Evolutionary conservation across 2,797 vertebrate species (phyloP).

Genomic region (Mormyrus hasselquistii): DNA sequence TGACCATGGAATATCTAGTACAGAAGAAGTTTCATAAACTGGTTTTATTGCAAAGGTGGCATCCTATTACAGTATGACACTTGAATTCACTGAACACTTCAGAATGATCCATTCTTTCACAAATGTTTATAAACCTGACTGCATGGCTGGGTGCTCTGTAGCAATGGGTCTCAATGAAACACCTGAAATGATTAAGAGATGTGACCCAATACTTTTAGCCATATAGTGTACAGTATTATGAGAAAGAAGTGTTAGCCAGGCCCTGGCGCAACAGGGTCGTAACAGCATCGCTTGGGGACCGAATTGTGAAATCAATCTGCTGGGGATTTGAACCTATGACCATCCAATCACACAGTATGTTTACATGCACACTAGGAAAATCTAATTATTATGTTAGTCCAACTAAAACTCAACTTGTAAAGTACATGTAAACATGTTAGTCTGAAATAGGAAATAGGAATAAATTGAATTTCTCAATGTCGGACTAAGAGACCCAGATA

Average conservation of each 20-base stretch:
- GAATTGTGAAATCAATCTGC: not conserved
- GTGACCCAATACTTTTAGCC: not conserved
- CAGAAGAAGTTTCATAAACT: not conserved
- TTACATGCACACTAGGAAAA: too few relatives aligned
- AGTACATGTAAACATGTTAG: not conserved
- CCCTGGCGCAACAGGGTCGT: not conserved
- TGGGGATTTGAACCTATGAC: not conserved
- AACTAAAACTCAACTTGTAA: not conserved
- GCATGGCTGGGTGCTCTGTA: not conserved
- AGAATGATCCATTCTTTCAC: not conserved
- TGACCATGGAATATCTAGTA: not conserved
- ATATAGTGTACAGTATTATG: not conserved
- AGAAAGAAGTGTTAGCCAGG: not conserved
- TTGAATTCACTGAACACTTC: not conserved
- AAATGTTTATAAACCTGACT: not conserved
- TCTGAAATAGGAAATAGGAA: too few relatives aligned
- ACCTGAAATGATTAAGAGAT: not conserved
- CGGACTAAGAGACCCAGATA: not conserved
- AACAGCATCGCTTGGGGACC: not conserved
- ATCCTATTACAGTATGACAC: not conserved
- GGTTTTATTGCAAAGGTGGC: not conserved
- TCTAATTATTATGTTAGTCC: too few relatives aligned
- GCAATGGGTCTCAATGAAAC: not conserved
- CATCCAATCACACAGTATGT: not conserved
- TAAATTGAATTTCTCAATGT: not conserved